Percentiles rank a stretch among this genome's conserved stretches.
phyloP scores from a whole-genome alignment of 2,888 invertebrate species.

The Dastarcus helophoroides region DNA sequence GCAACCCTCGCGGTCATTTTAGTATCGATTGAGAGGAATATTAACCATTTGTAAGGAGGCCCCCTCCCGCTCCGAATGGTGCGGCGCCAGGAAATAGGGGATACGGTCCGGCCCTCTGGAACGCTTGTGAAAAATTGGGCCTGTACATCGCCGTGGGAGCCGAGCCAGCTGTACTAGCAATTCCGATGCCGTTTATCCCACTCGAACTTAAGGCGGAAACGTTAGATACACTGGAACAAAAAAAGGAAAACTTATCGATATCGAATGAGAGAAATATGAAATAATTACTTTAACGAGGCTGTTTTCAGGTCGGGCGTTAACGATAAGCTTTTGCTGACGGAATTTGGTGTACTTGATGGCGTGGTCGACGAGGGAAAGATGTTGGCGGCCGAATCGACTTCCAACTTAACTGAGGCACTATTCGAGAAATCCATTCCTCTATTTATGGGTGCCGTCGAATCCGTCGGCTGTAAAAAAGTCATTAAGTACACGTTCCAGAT shows the following conservation, averaged over 20 bases:
- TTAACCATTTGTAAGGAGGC: constrained; percentile 35
- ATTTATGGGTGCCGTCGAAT: constrained; percentile 47
- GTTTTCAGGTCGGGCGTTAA: constrained; percentile 26
- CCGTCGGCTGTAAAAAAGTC: constrained; percentile 40
- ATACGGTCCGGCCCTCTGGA: constrained; percentile 49
- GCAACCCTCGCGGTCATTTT: too few relatives aligned
- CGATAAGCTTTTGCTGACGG: constrained; percentile 40
- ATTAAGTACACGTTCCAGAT: constrained; percentile 3
- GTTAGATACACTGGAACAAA: constrained; percentile 27
- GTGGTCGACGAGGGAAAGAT: constrained; percentile 36
- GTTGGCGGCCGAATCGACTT: constrained; percentile 29
- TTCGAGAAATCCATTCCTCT: constrained; percentile 33
- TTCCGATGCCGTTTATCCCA: constrained; percentile 34
- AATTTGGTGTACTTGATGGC: constrained; percentile 41
- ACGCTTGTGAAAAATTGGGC: constrained; percentile 61
- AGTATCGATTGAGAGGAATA: too few relatives aligned
- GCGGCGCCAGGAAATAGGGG: constrained; percentile 37
- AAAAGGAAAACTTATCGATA: too few relatives aligned
- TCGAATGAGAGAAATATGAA: constrained; percentile 2
- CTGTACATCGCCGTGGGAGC: constrained; percentile 57
- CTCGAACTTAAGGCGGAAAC: constrained; percentile 25
- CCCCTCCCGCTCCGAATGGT: constrained; percentile 29
- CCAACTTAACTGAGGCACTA: constrained; percentile 32
- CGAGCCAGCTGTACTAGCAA: constrained; percentile 36
- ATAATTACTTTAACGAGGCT: constrained; percentile 25